A percentile compares a stretch with the other conserved stretches of the same genome.
phyloP scores from a whole-genome alignment of 2,113 vertebrate species.

The Glaucomys volans region DNA sequence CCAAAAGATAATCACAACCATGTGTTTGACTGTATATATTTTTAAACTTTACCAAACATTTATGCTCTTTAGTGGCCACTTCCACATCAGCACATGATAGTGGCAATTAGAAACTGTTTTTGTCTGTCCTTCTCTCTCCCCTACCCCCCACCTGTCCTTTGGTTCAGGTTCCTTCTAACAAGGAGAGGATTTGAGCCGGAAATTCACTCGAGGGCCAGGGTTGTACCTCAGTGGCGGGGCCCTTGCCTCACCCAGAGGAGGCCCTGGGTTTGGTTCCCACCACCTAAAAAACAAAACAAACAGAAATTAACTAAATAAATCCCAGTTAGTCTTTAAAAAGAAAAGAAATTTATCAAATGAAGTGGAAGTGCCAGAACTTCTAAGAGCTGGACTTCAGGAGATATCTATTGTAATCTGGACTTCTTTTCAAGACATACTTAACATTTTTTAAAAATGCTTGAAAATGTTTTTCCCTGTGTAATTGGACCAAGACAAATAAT shows the following conservation, averaged over 20 bases:
- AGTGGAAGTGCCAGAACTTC: conserved; percentile 21
- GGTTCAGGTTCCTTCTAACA: conserved; percentile 16
- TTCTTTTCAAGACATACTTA: neutral
- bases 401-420: neutral
- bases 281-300: neutral
- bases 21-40: conserved; percentile 75
- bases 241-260: neutral
- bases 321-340: neutral
- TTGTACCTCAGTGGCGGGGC: neutral
- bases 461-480: neutral
- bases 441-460: neutral
- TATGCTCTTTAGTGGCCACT: conserved; percentile 53
- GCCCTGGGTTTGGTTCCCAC: neutral
- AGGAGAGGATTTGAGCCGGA: neutral
- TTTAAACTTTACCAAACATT: conserved; percentile 75
- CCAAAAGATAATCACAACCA: conserved; percentile 81
- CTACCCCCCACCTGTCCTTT: neutral
- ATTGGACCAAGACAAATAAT: neutral
- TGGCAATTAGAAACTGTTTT: conserved; percentile 67
- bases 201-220: neutral
- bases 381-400: neutral
- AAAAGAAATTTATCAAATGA: neutral
- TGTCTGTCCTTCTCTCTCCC: neutral
- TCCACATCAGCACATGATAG: conserved; percentile 64
- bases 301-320: neutral